Conservation (phyloP, 2,888 invertebrate species). For the Smittia aterrima region DNA sequence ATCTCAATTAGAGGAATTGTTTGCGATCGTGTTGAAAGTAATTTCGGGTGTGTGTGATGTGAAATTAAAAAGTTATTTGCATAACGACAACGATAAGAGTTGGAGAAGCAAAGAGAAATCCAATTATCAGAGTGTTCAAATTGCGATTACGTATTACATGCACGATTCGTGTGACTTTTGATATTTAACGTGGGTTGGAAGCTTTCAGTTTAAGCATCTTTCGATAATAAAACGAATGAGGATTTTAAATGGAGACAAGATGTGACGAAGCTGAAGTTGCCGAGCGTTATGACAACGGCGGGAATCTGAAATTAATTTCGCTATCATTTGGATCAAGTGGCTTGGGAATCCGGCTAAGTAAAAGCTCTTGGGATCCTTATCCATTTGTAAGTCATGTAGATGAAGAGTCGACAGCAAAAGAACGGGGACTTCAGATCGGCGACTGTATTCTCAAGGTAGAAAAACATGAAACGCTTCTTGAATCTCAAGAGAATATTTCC, state of each 20-base stretch:
- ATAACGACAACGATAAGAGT: background rate
- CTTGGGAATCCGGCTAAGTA: constrained; percentile 72
- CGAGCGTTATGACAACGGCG: background rate
- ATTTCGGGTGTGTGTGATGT: background rate
- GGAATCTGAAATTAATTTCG: constrained; percentile 31
- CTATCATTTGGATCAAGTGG: constrained; percentile 48
- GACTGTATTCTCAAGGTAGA: constrained; percentile 71
- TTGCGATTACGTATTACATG: background rate
- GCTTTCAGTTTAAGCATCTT: background rate
- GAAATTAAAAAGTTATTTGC: constrained; percentile 16
- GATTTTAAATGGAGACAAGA: background rate
- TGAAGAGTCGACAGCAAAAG: constrained; percentile 60
- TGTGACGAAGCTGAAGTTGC: background rate
- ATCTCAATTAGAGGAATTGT: background rate
- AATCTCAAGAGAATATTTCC: too few relatives aligned
- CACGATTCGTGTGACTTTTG: background rate
- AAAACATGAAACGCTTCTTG: constrained; percentile 48
- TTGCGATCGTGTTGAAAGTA: background rate
- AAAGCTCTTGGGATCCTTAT: constrained; percentile 78
- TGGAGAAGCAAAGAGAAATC: background rate
- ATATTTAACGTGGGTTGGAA: background rate
- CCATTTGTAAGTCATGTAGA: constrained; percentile 73
- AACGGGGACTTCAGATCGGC: constrained; percentile 65
- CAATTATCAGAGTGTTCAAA: constrained; percentile 1
- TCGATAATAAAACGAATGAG: background rate